phyloP scores from a whole-genome alignment of 2,888 invertebrate species.

The Octonoba sinensis region DNA sequence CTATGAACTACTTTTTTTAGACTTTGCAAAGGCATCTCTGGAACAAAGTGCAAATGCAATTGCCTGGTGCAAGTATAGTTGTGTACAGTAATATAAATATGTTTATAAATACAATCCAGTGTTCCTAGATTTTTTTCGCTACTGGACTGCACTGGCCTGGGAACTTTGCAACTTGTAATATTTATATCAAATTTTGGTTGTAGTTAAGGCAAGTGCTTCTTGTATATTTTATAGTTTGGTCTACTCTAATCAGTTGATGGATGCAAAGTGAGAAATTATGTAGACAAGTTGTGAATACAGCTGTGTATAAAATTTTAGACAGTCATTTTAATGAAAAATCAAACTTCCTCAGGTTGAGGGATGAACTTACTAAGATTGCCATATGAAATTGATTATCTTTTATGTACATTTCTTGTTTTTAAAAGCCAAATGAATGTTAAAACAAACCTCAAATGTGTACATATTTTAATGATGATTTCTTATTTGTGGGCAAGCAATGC shows the following conservation, averaged over 20 bases:
- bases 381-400: conserved; percentile 43
- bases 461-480: conserved; percentile 30
- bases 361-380: conserved; percentile 36
- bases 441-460: conserved; percentile 33
- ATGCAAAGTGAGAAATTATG: conserved; percentile 20
- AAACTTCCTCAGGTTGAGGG: conserved; percentile 29
- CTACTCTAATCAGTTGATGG: conserved; percentile 33
- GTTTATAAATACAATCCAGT: conserved; percentile 60
- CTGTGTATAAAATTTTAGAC: conserved; percentile 45
- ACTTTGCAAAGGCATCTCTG: conserved; percentile 45
- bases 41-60: conserved; percentile 44
- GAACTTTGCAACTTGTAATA: conserved; percentile 43
- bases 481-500: conserved; percentile 18
- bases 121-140: conserved; percentile 60
- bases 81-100: conserved; percentile 58
- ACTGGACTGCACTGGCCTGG: conserved; percentile 60
- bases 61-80: conserved; percentile 57
- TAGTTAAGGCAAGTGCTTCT: conserved; percentile 52
- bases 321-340: conserved; percentile 42
- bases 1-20: conserved; percentile 37
- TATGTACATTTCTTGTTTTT: conserved; percentile 52
- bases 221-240: conserved; percentile 46
- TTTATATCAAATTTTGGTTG: conserved; percentile 48
- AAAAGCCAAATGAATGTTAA: conserved; percentile 28
- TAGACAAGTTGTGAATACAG: conserved; percentile 58